These are phyloP conservation scores for Drosophila gaucha DNA, from an alignment of 2,888 invertebrate genomes.

Conservation along the genomic window DNA sequence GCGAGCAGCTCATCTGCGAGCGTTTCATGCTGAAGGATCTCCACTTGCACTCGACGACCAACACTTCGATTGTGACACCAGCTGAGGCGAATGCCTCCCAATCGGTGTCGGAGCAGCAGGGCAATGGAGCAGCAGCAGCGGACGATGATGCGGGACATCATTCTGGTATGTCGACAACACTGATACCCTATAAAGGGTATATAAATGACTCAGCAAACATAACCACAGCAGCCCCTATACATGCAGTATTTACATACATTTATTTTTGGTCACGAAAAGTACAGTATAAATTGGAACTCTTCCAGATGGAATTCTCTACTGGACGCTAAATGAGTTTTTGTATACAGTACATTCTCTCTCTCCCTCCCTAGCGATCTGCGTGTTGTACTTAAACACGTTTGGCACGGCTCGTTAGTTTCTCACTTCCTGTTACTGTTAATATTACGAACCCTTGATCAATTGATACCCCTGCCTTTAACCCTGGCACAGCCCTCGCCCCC, in stretches of 20 bases:
- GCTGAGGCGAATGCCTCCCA: constrained; percentile 36
- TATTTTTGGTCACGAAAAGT: not conserved
- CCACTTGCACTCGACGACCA: constrained; percentile 41
- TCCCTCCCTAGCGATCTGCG: not conserved
- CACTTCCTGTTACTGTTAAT: constrained; percentile 44
- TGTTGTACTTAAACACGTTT: constrained; percentile 24
- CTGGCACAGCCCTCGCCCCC: not conserved
- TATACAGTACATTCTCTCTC: not conserved
- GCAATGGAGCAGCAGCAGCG: constrained; percentile 71
- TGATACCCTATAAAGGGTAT: not conserved
- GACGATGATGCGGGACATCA: constrained; percentile 89
- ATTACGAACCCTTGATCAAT: constrained; percentile 31
- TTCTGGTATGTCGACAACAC: constrained; percentile 87
- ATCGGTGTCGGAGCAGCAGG: constrained; percentile 41
- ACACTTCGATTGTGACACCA: constrained; percentile 2
- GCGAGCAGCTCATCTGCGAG: constrained; percentile 82
- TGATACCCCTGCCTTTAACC: constrained; percentile 9
- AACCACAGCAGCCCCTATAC: not conserved
- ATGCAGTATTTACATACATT: not conserved
- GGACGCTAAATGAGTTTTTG: not conserved
- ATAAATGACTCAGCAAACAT: no score
- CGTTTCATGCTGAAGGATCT: constrained; percentile 83
- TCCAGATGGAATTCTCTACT: not conserved
- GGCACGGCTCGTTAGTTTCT: constrained; percentile 37
- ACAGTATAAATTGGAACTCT: not conserved